Evolutionary conservation across 2,888 invertebrate species (phyloP), one percentile per base, ranked within the genome.

Genomic region (Andricus quercusramuli): DNA sequence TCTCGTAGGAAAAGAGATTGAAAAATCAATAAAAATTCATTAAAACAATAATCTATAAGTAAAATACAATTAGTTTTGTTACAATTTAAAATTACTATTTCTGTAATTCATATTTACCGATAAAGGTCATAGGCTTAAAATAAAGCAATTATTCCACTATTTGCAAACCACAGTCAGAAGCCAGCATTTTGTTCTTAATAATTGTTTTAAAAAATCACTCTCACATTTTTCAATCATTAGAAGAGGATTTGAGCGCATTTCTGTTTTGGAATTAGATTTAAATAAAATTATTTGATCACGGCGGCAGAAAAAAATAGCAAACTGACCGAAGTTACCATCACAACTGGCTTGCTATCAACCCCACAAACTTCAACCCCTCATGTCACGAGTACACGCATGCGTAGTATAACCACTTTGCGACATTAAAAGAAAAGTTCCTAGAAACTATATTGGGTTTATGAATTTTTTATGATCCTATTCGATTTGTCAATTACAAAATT

Each of bases 331-430:
- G 87, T 89, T 88, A 86, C 88, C 85, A 87, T 89, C 88, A 88
- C 89, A 89, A 90, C 90, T 90, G 87, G 82, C 85, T 88, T 86
- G 85, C 82, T 85, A 82, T 78, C 84, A 83, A 84, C 83, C 80
- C 70, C 67, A 76, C 65, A 70, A 59, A 47, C 29, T 29, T 4
- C 62, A 51, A 51, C 51, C 70, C 70, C 47, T 70, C 51, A 20
- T 56, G 25, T n/a, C 29, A 51, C n/a, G 29, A 56, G 25, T 56
- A 9, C 17, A 32, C 51, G 51, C 70, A 70, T 32, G 70, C 70
- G 70, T 29, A 70, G 25, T 29, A 25, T 44, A 41, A 44, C 17
- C 51, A 70, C 17, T 20, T 51, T n/a, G 25, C 17, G 15, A 51
- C 44, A 68, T 29, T 47, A 20, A 22, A 25, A 51, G 11, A 17